A percentile compares a stretch with the other conserved stretches of the same genome.
Conservation (phyloP, 92 coral and sea anemone species). For the Pocillopora grandis region DNA sequence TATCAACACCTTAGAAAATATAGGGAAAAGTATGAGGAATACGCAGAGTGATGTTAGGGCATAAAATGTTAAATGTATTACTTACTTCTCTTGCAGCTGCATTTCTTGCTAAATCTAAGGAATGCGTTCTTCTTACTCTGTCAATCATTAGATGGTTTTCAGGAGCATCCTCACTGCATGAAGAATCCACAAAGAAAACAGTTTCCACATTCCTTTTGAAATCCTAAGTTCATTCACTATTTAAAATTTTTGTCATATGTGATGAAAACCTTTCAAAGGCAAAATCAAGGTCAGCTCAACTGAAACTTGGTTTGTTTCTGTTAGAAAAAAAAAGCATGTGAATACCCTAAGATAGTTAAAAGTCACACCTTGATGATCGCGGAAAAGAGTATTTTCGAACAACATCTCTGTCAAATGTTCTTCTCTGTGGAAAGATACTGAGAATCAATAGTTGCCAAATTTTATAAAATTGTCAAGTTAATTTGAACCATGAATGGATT, state of each 20-base stretch:
- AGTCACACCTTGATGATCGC: constrained; percentile 28
- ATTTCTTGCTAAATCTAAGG: constrained; percentile 63
- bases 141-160: constrained; percentile 57
- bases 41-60: too few species aligned
- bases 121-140: constrained; percentile 67
- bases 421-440: constrained; percentile 45
- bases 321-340: not conserved
- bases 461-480: not conserved
- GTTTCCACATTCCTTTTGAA: too few species aligned
- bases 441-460: not conserved
- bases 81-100: constrained; percentile 55
- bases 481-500: too few species aligned
- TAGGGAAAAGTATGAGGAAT: too few species aligned
- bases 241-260: too few species aligned
- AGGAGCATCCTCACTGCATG: constrained; percentile 63
- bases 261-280: too few species aligned
- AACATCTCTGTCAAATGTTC: constrained; percentile 70
- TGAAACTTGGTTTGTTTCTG: too few species aligned
- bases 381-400: constrained; percentile 51
- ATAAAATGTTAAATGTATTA: not conserved
- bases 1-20: too few species aligned
- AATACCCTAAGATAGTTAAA: not conserved
- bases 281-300: too few species aligned
- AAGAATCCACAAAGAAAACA: not conserved
- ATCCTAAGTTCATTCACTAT: too few species aligned